Conservation (phyloP, 2,113 vertebrate genomes). For the Cariama cristata region DNA sequence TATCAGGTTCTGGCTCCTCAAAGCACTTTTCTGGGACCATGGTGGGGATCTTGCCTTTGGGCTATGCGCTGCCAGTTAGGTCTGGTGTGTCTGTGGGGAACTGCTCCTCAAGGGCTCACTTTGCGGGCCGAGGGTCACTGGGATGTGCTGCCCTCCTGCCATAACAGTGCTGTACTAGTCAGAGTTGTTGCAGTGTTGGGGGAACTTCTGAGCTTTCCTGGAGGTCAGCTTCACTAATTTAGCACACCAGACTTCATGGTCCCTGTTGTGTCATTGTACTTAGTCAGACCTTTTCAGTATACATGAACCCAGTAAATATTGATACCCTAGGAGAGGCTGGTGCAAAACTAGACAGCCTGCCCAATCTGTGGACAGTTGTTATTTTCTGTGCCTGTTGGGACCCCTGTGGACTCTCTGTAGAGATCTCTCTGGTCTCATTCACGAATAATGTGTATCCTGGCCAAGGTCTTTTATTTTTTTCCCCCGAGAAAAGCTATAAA, state of each 20-base stretch:
- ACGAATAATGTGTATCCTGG: not conserved
- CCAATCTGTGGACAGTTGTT: fast-evolving
- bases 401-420: not conserved
- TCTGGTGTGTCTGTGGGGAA: not conserved
- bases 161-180: too few relatives aligned
- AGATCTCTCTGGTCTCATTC: not conserved
- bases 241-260: too few relatives aligned
- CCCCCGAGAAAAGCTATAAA: not conserved
- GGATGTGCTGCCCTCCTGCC: fast-evolving
- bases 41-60: fast-evolving
- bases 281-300: not conserved
- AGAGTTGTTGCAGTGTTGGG: not conserved
- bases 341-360: not conserved
- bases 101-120: not conserved
- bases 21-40: fast-evolving
- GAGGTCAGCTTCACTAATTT: not conserved
- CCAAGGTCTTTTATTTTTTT: not conserved
- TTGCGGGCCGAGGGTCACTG: fast-evolving
- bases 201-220: not conserved
- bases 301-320: fast-evolving
- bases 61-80: fast-evolving
- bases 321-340: not conserved
- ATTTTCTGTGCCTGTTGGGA: not conserved
- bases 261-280: not conserved
- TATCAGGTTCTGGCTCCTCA: not conserved